These are phyloP conservation scores for Folsomia manolachei DNA, from an alignment of 2,888 invertebrate genomes.

Conservation along the genomic window DNA sequence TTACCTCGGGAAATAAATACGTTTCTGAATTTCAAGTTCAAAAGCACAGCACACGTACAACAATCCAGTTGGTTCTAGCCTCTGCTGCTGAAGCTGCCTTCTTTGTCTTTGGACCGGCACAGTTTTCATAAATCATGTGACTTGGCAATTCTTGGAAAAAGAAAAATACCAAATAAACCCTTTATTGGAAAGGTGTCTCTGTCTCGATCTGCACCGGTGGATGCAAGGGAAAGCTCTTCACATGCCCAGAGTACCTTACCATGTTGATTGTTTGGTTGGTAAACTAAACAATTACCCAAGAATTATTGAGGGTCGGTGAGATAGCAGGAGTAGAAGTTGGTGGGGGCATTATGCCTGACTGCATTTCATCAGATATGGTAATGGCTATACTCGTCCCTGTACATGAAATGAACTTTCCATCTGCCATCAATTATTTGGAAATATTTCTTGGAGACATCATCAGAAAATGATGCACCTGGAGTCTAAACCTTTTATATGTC, in stretches of 20 bases:
- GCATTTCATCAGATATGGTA: not conserved
- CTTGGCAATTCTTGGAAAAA: conserved; percentile 1
- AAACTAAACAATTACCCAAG: too few relatives aligned
- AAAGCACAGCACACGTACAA: not conserved
- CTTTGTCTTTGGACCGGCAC: not conserved
- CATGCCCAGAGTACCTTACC: too few relatives aligned
- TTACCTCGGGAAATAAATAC: not conserved
- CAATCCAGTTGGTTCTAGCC: too few relatives aligned
- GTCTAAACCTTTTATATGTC: too few relatives aligned
- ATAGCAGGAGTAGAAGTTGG: not conserved
- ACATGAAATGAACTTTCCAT: not conserved
- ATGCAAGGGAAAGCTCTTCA: not conserved
- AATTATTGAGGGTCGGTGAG: too few relatives aligned
- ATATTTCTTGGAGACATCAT: not conserved
- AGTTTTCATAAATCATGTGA: conserved; percentile 5
- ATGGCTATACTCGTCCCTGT: too few relatives aligned
- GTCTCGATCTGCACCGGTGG: not conserved
- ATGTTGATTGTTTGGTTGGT: too few relatives aligned
- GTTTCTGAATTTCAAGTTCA: not conserved
- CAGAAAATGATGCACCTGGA: too few relatives aligned
- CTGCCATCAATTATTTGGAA: not conserved
- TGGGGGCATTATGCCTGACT: not conserved
- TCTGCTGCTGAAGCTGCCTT: not conserved
- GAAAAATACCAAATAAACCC: not conserved
- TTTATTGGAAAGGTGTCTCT: not conserved